Conservation (phyloP, 2,113 vertebrate species). For the Synodontis membranacea region DNA sequence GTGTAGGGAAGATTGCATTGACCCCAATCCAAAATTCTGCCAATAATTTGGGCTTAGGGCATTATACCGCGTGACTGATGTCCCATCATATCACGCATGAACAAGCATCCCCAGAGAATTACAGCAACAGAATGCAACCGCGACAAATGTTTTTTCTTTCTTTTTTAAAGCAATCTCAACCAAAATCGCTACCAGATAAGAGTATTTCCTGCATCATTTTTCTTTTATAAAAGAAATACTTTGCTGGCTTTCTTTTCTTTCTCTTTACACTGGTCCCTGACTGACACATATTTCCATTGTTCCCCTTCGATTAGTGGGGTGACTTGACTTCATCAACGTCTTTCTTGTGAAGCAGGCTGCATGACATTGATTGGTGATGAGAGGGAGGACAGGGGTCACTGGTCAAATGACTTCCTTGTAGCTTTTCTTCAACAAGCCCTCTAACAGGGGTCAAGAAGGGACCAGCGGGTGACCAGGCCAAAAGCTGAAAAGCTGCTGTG, state of each 20-base stretch:
- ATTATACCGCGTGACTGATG: background rate
- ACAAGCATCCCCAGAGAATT: background rate
- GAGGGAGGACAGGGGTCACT: conserved; percentile 53
- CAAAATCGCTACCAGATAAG: background rate
- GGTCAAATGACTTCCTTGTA: conserved; percentile 67
- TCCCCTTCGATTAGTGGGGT: conserved; percentile 32
- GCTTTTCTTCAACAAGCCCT: conserved; percentile 40
- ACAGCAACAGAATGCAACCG: background rate
- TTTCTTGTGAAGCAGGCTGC: conserved; percentile 58
- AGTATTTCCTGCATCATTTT: background rate
- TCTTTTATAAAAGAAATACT: background rate
- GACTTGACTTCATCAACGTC: conserved; percentile 57
- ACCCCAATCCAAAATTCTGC: conserved; percentile 27
- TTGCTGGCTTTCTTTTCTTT: background rate
- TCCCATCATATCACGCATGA: conserved; percentile 20
- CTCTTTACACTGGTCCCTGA: background rate
- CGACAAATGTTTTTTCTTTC: background rate
- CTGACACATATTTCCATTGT: conserved; percentile 27
- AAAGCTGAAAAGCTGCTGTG: background rate
- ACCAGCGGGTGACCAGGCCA: conserved; percentile 18
- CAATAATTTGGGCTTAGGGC: conserved; percentile 6
- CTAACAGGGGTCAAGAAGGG: conserved; percentile 41
- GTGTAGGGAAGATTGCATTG: conserved; percentile 41
- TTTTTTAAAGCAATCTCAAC: background rate
- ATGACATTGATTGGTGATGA: conserved; percentile 59